Conservation (phyloP, 2,113 vertebrate species). For the Cricetomys ansorgei region DNA sequence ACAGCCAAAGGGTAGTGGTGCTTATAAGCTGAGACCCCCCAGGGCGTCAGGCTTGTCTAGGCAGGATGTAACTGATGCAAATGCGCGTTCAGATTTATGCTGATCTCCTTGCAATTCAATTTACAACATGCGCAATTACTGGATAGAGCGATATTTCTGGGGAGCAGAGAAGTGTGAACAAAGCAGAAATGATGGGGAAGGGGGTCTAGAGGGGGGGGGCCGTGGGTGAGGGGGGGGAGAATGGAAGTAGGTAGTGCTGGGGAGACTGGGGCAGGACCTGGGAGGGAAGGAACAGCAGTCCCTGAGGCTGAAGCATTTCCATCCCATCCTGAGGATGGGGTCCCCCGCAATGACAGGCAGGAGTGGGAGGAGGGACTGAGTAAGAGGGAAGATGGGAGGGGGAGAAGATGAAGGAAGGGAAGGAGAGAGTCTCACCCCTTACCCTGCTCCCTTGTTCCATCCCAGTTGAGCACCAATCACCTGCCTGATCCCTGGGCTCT, state of each 20-base stretch:
- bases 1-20: background rate
- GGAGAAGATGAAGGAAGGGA: no score
- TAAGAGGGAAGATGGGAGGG: background rate
- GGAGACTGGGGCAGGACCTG: accelerated
- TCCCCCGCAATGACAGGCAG: background rate
- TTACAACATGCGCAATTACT: slow-evolving; percentile 29
- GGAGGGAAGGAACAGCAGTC: background rate
- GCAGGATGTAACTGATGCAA: background rate
- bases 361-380: accelerated
- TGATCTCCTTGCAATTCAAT: slow-evolving; percentile 61
- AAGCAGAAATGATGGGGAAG: background rate
- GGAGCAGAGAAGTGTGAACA: slow-evolving; percentile 59
- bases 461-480: accelerated
- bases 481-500: background rate
- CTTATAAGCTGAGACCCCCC: background rate
- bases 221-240: accelerated
- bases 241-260: background rate
- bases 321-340: background rate
- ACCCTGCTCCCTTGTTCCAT: accelerated
- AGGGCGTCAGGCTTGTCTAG: background rate
- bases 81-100: slow-evolving; percentile 50
- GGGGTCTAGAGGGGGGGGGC: background rate
- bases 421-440: background rate
- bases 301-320: background rate
- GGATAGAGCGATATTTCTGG: slow-evolving; percentile 56